A percentile compares a stretch with the other conserved stretches of the same genome.
phyloP scores from a whole-genome alignment of 2,888 invertebrate genomes.

The Pammene aurita region DNA sequence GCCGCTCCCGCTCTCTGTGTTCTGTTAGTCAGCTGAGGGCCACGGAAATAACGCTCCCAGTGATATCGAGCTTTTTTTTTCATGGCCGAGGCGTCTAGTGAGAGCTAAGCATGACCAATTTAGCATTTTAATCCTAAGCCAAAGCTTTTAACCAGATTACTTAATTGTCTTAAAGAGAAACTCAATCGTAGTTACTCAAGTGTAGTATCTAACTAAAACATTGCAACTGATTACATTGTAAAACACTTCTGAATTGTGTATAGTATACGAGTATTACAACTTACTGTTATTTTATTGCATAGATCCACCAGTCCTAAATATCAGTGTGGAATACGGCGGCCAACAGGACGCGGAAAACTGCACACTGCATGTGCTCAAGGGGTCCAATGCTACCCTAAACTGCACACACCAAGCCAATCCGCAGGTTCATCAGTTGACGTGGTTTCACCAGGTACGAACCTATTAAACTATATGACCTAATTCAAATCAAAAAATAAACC shows the following conservation, averaged over 20 bases:
- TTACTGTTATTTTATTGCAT: conserved; percentile 20
- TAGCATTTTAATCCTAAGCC: too few species aligned
- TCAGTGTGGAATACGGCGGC: conserved; percentile 54
- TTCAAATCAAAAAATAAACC: not conserved
- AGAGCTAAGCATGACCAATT: too few species aligned
- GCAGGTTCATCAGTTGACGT: conserved; percentile 62
- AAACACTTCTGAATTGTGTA: too few species aligned
- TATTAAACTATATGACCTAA: not conserved
- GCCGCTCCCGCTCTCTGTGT: conserved; percentile 64
- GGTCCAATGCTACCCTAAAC: conserved; percentile 63
- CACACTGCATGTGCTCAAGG: conserved; percentile 64
- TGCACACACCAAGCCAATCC: conserved; percentile 73
- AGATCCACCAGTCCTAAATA: conserved; percentile 69
- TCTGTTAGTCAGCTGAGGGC: conserved; percentile 58
- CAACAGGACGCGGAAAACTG: conserved; percentile 54
- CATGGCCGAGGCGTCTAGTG: too few species aligned
- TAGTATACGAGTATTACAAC: too few species aligned
- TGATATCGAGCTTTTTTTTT: too few species aligned
- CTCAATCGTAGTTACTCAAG: too few species aligned
- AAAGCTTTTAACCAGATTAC: too few species aligned
- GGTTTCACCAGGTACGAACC: conserved; percentile 69
- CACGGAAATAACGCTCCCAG: too few species aligned
- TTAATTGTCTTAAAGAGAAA: too few species aligned
- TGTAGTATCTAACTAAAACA: too few species aligned
- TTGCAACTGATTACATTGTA: too few species aligned